Conservation (phyloP, 2,113 vertebrate species). For the Pelobates fuscus region DNA sequence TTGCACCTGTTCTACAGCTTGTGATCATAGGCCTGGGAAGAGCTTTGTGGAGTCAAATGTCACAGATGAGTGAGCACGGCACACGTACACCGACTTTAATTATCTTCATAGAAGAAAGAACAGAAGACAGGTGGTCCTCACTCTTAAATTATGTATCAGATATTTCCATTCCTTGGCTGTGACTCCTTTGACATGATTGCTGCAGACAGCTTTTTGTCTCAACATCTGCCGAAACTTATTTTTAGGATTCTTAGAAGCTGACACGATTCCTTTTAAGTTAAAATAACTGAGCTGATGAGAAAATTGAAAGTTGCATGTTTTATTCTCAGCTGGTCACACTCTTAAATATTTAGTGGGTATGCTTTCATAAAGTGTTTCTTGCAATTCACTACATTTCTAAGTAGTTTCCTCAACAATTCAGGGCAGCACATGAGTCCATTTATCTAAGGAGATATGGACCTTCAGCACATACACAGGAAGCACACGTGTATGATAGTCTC, state of each 20-base stretch:
- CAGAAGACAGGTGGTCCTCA: constrained; percentile 30
- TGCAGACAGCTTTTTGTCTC: constrained; percentile 29
- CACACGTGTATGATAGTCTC: too few relatives aligned
- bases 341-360: constrained; percentile 11
- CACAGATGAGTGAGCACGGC: constrained; percentile 6
- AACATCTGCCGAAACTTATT: constrained; percentile 30
- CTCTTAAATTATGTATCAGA: constrained; percentile 30
- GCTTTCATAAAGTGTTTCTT: background rate
- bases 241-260: constrained; percentile 3
- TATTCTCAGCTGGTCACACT: background rate
- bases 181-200: constrained; percentile 26
- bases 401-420: too few relatives aligned
- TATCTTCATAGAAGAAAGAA: constrained; percentile 11
- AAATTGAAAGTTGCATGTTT: background rate
- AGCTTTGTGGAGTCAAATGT: background rate
- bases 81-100: constrained; percentile 3
- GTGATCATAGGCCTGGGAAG: background rate
- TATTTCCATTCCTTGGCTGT: background rate
- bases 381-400: too few relatives aligned
- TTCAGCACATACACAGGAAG: too few relatives aligned
- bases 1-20: constrained; percentile 32
- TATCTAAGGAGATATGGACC: too few relatives aligned
- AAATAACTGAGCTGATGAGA: constrained; percentile 9
- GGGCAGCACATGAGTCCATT: too few relatives aligned
- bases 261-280: constrained; percentile 7